Percentiles rank a stretch among this genome's conserved stretches.
Conservation (phyloP, 2,888 invertebrate species). For the Limulus polyphemus region DNA sequence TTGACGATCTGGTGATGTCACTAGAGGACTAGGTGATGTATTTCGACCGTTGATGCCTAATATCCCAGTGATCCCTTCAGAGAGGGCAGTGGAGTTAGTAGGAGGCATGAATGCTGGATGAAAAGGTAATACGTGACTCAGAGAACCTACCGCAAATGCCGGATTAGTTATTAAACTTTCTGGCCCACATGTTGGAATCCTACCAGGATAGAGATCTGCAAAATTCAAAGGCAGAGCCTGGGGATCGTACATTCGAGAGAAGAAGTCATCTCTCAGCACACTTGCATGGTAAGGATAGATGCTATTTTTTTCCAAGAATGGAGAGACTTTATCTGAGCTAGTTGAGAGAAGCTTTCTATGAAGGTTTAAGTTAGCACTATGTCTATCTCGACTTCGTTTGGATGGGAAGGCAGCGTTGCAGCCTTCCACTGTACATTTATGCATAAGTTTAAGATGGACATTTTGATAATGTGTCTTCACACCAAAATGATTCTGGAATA, state of each 20-base stretch:
- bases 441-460: conserved; percentile 87
- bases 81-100: conserved; percentile 7
- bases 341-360: conserved; percentile 78
- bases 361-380: conserved; percentile 78
- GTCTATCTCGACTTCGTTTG: conserved; percentile 78
- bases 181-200: conserved; percentile 15
- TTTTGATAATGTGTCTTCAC: conserved; percentile 92
- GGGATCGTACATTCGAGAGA: conserved; percentile 55
- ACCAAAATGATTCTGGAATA: conserved; percentile 84
- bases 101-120: conserved; percentile 17
- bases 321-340: conserved; percentile 7
- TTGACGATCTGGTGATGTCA: too few relatives aligned
- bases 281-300: conserved; percentile 40
- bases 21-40: conserved; percentile 12
- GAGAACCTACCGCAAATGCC: conserved; percentile 5
- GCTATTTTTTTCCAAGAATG: conserved; percentile 30
- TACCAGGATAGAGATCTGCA: conserved; percentile 22
- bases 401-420: conserved; percentile 92
- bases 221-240: conserved; percentile 16
- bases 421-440: conserved; percentile 85
- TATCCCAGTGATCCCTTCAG: neutral
- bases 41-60: neutral
- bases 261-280: conserved; percentile 57
- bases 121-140: conserved; percentile 3
- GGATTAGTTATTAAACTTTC: conserved; percentile 8